phyloP scores from a whole-genome alignment of 2,113 vertebrate genomes.

The Nothobranchius furzeri region DNA sequence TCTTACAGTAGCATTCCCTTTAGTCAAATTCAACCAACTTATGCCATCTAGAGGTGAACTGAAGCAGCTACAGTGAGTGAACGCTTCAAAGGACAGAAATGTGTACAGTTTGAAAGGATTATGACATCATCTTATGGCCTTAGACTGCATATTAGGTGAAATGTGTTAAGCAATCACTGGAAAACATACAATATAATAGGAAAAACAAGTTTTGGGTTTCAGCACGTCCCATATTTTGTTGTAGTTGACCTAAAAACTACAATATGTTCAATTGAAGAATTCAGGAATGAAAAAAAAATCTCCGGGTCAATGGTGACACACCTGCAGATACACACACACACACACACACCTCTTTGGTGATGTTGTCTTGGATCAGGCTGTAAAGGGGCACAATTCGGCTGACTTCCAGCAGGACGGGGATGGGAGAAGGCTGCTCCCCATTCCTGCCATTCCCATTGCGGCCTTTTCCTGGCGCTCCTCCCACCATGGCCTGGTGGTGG shows the following conservation, averaged over 20 bases:
- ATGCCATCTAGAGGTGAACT: conserved; percentile 65
- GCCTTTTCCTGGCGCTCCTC: conserved; percentile 51
- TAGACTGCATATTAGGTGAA: neutral
- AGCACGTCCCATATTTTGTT: neutral
- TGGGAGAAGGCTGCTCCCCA: conserved; percentile 90
- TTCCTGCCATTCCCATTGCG: conserved; percentile 49
- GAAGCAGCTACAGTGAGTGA: conserved; percentile 30
- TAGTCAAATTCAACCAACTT: conserved; percentile 51
- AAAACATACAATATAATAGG: neutral
- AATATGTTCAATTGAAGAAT: too few species aligned
- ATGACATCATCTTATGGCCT: conserved; percentile 8
- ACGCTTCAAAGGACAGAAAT: conserved; percentile 5
- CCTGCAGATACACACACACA: neutral
- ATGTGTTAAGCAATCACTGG: neutral
- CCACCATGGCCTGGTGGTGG: conserved; percentile 74
- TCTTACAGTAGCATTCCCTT: conserved; percentile 48
- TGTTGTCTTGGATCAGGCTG: conserved; percentile 92
- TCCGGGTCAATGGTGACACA: too few species aligned
- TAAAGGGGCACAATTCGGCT: conserved; percentile 91
- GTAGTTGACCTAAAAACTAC: too few species aligned
- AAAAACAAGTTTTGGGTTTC: neutral
- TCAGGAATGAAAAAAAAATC: too few species aligned
- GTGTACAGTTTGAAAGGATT: conserved; percentile 20
- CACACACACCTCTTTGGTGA: conserved; percentile 89
- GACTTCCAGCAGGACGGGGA: conserved; percentile 92